Conservation (phyloP, 2,888 invertebrate genomes). For the Tenthredo notha region DNA sequence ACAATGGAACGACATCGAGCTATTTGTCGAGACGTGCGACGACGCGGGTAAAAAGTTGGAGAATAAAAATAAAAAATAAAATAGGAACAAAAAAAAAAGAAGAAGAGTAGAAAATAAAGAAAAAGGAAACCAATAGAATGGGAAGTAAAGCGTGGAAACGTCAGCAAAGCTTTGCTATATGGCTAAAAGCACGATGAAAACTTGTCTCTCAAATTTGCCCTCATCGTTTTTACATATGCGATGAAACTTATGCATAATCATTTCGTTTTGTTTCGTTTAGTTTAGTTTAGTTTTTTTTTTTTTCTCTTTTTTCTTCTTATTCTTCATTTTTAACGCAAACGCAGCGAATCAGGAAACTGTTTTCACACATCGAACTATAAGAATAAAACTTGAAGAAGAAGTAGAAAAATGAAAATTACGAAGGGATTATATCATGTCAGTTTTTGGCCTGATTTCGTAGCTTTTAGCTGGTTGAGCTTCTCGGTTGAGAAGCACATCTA, state of each 20-base stretch:
- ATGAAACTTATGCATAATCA: not conserved
- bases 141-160: slow-evolving; percentile 15
- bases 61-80: not conserved
- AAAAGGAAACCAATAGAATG: not conserved
- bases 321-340: not conserved
- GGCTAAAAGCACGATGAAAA: slow-evolving; percentile 1
- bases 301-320: too few species aligned
- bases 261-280: not conserved
- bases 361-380: not conserved
- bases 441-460: not conserved
- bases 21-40: slow-evolving; percentile 49
- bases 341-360: not conserved
- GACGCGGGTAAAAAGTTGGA: slow-evolving; percentile 4
- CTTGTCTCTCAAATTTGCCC: not conserved
- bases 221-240: not conserved
- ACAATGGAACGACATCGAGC: slow-evolving; percentile 51
- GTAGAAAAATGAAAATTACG: not conserved
- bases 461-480: not conserved
- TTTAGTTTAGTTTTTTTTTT: too few species aligned
- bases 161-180: slow-evolving; percentile 24
- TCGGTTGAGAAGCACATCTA: not conserved
- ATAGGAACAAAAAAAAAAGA: too few species aligned
- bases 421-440: not conserved
- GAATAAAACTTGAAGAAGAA: too few species aligned
- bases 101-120: not conserved